Evolutionary conservation across 2,888 invertebrate genomes (phyloP), one percentile per base, ranked within the genome.

Genomic region (Sympetrum striolatum): DNA sequence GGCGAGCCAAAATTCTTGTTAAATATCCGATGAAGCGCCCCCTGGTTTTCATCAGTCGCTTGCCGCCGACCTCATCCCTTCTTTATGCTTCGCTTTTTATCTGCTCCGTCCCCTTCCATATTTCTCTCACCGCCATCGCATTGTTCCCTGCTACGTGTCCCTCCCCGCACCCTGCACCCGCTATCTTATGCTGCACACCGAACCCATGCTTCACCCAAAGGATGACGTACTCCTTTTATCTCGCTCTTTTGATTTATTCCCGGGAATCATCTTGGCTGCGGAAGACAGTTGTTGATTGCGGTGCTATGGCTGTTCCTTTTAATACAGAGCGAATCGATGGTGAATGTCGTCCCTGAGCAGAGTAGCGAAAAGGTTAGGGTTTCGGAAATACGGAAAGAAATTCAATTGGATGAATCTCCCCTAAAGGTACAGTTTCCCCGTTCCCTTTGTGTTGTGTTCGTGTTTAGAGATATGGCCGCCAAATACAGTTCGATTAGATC

Each of bases 1-100:
- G 86, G 86, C 86, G 86, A 86, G 86, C 86, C 86, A 60, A 86
- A 86, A 86, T 86, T 86, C 86, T 86, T 86, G 86, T 64, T 86
- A 86, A 86, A 86, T 86, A 86, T 86, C 86, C 86, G 86, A 86
- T 86, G 86, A 39, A 86, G 86, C 86, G 86, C 86, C 60, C 60
- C 60, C 86, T 86, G 86, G 86, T 86, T 86, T 86, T 86, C 86
- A 86, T 86, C 86, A 86, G 86, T 86, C 86, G 86, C 64, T 60
- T 64, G 86, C 86, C 86, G 86, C 86, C 86, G 39, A 86, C 86
- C 86, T 86, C 86, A 37, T 60, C 86, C 86, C 37, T 12, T 22
- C 37, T 37, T 37, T 80, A 31, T 37, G 14, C 80, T 44, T 58
- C 60, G n/a, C 86, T 86, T 37, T 86, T 39, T 60, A 35, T 86